phyloP scores from a whole-genome alignment of 2,797 vertebrate species.

The Ctenosaura bakeri region DNA sequence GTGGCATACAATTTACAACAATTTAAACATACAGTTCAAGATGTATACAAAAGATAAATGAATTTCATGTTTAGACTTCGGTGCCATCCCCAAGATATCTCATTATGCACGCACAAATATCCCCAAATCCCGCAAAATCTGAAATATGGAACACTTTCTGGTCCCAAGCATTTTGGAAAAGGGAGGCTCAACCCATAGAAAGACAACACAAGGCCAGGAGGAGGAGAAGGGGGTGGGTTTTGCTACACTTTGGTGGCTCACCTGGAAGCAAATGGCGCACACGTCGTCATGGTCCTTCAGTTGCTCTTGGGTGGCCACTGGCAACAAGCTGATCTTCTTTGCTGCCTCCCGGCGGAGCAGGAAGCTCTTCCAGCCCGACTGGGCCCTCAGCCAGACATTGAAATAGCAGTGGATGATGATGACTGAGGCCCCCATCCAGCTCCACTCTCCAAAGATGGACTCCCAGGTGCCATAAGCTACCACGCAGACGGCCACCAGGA shows the following conservation, averaged over 20 bases:
- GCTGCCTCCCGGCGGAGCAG: conserved; percentile 87
- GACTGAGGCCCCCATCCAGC: conserved; percentile 90
- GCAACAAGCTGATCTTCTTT: conserved; percentile 87
- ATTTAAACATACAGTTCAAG: too few relatives aligned
- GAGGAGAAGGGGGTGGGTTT: too few relatives aligned
- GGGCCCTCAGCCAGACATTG: conserved; percentile 91
- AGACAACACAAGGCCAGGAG: too few relatives aligned
- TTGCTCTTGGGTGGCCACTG: conserved; percentile 82
- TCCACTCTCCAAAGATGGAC: conserved; percentile 90
- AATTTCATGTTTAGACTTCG: too few relatives aligned
- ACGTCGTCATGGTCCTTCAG: conserved; percentile 85
- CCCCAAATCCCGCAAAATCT: too few relatives aligned
- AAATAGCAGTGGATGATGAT: conserved; percentile 92
- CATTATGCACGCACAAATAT: too few relatives aligned
- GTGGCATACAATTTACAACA: too few relatives aligned
- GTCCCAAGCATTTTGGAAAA: too few relatives aligned
- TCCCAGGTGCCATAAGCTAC: conserved; percentile 90
- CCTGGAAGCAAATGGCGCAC: conserved; percentile 93
- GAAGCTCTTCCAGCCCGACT: conserved; percentile 90
- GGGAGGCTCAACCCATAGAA: neutral
- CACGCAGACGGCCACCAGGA: conserved; percentile 89
- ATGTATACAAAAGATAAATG: too few relatives aligned
- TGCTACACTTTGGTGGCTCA: conserved; percentile 50
- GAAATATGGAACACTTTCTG: too few relatives aligned
- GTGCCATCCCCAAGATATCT: too few relatives aligned